Evolutionary conservation across 2,888 invertebrate genomes (phyloP).

Genomic region (Scaptomyza cyrtandrae): DNA sequence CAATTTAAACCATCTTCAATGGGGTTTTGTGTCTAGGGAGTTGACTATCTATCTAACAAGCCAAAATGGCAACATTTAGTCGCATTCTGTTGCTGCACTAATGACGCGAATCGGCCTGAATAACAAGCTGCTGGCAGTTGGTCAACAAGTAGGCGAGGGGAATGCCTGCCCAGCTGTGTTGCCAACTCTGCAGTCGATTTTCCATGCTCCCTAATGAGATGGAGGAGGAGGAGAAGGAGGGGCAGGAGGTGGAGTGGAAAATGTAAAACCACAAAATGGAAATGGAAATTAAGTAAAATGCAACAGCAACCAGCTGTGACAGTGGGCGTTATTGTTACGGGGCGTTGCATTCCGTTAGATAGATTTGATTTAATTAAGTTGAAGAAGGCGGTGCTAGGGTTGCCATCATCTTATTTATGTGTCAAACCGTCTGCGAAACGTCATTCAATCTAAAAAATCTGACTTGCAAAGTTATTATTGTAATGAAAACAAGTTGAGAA

Average conservation of each 20-base stretch:
- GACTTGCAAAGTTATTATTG: conserved; percentile 2
- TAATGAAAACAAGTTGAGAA: not conserved
- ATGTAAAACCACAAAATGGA: conserved; percentile 45
- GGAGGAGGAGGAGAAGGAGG: not conserved
- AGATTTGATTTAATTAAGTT: conserved; percentile 69
- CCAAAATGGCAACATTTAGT: conserved; percentile 52
- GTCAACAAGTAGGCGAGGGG: conserved; percentile 51
- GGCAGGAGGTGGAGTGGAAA: not conserved
- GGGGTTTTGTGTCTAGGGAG: conserved; percentile 11
- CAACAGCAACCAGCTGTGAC: conserved; percentile 42
- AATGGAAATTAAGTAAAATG: conserved; percentile 69
- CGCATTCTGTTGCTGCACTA: conserved; percentile 59
- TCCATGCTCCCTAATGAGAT: conserved; percentile 57
- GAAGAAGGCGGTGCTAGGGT: conserved; percentile 18
- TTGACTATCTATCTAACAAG: conserved; percentile 10
- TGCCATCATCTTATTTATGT: conserved; percentile 1
- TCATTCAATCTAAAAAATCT: not conserved
- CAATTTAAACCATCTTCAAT: conserved; percentile 25
- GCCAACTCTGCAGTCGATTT: conserved; percentile 58
- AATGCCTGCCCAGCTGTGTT: conserved; percentile 22
- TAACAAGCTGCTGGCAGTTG: conserved; percentile 71
- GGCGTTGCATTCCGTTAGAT: conserved; percentile 44
- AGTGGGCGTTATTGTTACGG: conserved; percentile 22
- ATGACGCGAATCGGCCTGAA: conserved; percentile 75
- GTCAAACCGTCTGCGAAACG: not conserved